Percentiles rank a stretch among this genome's conserved stretches.
phyloP scores from a whole-genome alignment of 2,797 vertebrate species.

The Crocidura indochinensis region DNA sequence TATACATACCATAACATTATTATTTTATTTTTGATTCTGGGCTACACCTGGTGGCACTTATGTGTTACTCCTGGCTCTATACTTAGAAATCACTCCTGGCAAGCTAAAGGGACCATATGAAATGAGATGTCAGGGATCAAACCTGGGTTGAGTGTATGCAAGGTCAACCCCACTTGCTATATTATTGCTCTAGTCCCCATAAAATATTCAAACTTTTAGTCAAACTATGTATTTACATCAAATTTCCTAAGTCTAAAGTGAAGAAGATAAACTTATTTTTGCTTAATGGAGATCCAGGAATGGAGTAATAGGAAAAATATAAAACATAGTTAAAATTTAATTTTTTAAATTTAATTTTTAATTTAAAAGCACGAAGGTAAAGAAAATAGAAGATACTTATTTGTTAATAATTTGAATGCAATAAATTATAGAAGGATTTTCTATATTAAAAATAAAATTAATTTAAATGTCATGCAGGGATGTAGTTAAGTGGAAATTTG shows the following conservation, averaged over 20 bases:
- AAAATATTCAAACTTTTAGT: constrained; percentile 33
- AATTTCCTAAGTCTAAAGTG: constrained; percentile 41
- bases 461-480: neutral
- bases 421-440: constrained; percentile 47
- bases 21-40: too few species aligned
- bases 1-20: constrained; percentile 12
- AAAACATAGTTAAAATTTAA: neutral
- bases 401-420: constrained; percentile 27
- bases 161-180: too few species aligned
- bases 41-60: too few species aligned
- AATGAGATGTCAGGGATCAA: too few species aligned
- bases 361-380: constrained; percentile 19
- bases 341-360: neutral
- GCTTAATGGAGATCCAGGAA: neutral
- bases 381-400: constrained; percentile 36
- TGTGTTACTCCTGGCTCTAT: too few species aligned
- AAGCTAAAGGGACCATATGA: too few species aligned
- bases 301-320: neutral
- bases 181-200: neutral
- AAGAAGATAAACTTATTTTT: constrained; percentile 51
- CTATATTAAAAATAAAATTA: constrained; percentile 55
- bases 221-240: constrained; percentile 23
- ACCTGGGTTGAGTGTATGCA: too few species aligned
- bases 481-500: too few species aligned
- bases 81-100: too few species aligned